Evolutionary conservation across 2,888 invertebrate species (phyloP).

Genomic region (Troides aeacus): DNA sequence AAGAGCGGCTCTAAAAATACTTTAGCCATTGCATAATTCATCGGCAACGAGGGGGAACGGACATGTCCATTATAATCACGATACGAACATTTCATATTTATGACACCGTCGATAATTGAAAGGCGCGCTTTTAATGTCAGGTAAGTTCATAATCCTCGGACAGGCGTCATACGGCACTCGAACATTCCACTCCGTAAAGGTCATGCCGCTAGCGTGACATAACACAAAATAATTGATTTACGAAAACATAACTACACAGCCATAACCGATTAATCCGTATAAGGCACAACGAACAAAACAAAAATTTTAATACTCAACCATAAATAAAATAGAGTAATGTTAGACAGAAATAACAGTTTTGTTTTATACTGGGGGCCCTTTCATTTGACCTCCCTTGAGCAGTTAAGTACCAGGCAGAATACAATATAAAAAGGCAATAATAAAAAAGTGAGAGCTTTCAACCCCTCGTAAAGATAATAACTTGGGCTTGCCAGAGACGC

Average conservation of each 20-base stretch:
- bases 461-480: slow-evolving; percentile 76
- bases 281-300: slow-evolving; percentile 46
- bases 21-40: slow-evolving; percentile 24
- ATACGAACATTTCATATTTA: slow-evolving; percentile 28
- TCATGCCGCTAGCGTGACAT: slow-evolving; percentile 43
- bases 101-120: slow-evolving; percentile 24
- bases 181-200: slow-evolving; percentile 34
- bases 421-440: slow-evolving; percentile 65
- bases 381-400: slow-evolving; percentile 51
- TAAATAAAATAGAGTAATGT: slow-evolving; percentile 44
- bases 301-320: slow-evolving; percentile 38
- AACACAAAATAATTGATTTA: slow-evolving; percentile 46
- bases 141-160: slow-evolving; percentile 27
- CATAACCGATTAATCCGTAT: slow-evolving; percentile 42
- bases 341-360: slow-evolving; percentile 50
- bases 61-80: background rate
- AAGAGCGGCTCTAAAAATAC: background rate
- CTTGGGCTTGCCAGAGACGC: slow-evolving; percentile 53
- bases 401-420: slow-evolving; percentile 53
- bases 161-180: slow-evolving; percentile 15
- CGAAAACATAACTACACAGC: slow-evolving; percentile 34
- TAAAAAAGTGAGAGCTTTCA: slow-evolving; percentile 71
- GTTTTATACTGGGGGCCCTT: slow-evolving; percentile 47
- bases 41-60: slow-evolving; percentile 25
- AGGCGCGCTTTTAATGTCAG: slow-evolving; percentile 21